Base-by-base conservation (phyloP, 2,113 vertebrate genomes). In the Choloepus hoffmanni region DNA sequence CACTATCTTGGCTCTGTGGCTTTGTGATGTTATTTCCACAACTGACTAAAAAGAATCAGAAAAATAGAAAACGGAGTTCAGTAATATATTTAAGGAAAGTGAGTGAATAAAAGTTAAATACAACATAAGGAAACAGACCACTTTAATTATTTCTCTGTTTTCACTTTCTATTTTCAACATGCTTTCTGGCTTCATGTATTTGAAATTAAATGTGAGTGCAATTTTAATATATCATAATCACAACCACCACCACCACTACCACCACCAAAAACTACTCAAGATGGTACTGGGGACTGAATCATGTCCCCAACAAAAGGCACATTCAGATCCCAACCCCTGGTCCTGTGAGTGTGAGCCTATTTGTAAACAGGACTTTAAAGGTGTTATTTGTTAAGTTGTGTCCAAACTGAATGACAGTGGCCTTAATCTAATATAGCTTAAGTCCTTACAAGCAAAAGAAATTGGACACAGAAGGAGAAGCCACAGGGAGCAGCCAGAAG, bases 111-210 rank as follows among this genome's bases (percentile, higher is more conserved):
- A 92, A 79, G 45, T 89, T 84, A 78, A 60, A 83, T 5, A 83
- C 70, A 77, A 28, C 43, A 95, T 18, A 40, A 79, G 53, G 30
- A 85, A 74, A 60, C 63, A 89, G 90, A 93, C 4, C 73, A 65
- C 55, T 73, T 19, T 65, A 48, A 89, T 58, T 85, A 72, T 73
- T 93, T 95, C 55, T 33, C 45, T 33, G 24, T 73, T 81, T 55
- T 95, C 65, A 79, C 67, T 93, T 73, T 95, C 30, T 60, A 50
- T 60, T 90, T 60, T 65, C 86, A 85, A 90, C 58, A 67, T 5
- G 12, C 26, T 85, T 93, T 90, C 48, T 74, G 36, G 48, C 26
- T 93, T 85, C 81, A 60, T 23, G 55, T 93, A 81, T 74, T 74
- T 85, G 68, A 45, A 81, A 86, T 81, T 74, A 90, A 79, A 81